Base-by-base conservation (phyloP, 2,797 vertebrate species). In the Cephalopachus bancanus region DNA sequence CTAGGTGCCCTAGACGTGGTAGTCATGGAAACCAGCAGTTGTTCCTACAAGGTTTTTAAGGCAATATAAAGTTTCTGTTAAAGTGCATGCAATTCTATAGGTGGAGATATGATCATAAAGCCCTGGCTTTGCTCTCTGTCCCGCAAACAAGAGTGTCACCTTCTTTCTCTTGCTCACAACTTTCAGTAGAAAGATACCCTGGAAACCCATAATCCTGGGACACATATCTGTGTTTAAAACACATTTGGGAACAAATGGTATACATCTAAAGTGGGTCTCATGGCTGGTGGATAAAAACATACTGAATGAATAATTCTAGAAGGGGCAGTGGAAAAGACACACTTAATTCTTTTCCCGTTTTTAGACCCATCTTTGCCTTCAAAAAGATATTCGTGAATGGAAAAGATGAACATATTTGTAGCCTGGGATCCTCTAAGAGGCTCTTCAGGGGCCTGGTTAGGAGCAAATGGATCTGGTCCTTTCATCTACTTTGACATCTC, bases 391-490 rank as follows among this genome's bases (percentile, higher is more conserved):
- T 98, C 97, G 98, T 98, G 98, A 98, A 97, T 97, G 97, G 97
- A 98, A 98, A 97, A 99, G 98, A 99, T 97, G 98, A 98, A 98
- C 98, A 98, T 98, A 98, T 98, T 99, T 98, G 98, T 98, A 98
- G 98, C 94, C 96, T 95, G 92, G 98, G 94, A 94, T 98, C 98
- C 98, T 98, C 98, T 99, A 99, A 99, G 98, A 99, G 98, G 98
- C 98, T 98, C 98, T 98, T 98, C 96, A 98, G 67, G 22, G 94
- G 97, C 97, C 86, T 97, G 94, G 96, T 98, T 98, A 97, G 98
- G 96, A 98, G 98, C 98, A 98, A 99, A 98, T 98, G 98, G 97
- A 98, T 98, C 95, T 96, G 87, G 96, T 98, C 97, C 98, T 99
- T 99, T 98, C 98, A 99, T 99, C 98, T 98, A 75, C 84, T 75